Evolutionary conservation across 2,888 invertebrate genomes (phyloP), one percentile per base, ranked within the genome.

Genomic region (Athalia cordata): DNA sequence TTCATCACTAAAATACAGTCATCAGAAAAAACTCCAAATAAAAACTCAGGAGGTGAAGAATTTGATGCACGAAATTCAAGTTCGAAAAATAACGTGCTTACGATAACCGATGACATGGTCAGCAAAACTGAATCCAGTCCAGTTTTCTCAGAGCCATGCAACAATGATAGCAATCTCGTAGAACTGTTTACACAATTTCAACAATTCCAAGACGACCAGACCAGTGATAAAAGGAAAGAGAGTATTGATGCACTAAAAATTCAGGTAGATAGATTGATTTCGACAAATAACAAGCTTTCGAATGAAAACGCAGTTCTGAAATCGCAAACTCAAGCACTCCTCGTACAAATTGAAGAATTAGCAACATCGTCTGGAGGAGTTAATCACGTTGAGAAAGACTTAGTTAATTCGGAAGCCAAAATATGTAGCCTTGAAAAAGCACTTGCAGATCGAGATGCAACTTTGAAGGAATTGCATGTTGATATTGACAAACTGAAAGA

Each of bases 121-220:
- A 62, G 8, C 6, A 6, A 66, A 0, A 45, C 13, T 13, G n/a
- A 66, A 66, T 47, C 7, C 47, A 47, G 29, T 49, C 11, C 45
- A 64, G 15, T 47, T 49, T 13, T n/a, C 8, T 8, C 5, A 52
- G 52, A 52, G 52, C 52, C 52, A 8, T 8, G 52, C 9, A 9
- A 52, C 52, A 8, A 52, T 9, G 9, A 5, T 9, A 67, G 50
- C 13, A 29, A 67, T 67, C 50, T 67, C 15, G 8, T 29, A 49
- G 50, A 52, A 4, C 13, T 7, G 49, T 67, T 29, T 8, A 75
- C 75, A 3, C 89, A 89, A 5, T 82, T 85, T 49, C 88, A 88
- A 43, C 86, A 85, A 62, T 77, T 86, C 1, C 87, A 89, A 50
- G 66, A 66, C 0, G 86, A 89, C 13, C 55, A 88, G 3, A 79